Evolutionary conservation across 2,797 vertebrate genomes (phyloP), one percentile per base, ranked within the genome.

Genomic region (Eutrigla gurnardus): DNA sequence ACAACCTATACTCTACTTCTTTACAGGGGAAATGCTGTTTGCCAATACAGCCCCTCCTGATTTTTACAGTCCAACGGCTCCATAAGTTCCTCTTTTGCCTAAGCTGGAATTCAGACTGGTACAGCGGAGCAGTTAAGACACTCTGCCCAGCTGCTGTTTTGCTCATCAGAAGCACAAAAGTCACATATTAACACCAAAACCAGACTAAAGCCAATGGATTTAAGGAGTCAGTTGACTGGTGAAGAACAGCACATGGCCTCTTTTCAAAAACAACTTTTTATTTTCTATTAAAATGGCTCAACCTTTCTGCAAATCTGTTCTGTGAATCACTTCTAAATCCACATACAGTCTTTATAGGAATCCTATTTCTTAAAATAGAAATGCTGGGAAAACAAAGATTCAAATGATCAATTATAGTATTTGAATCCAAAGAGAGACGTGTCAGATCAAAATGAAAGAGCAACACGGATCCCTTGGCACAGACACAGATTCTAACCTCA

Each of bases 31-130:
- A 84, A 78, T 39, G 37, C 50, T 36, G 84, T 86, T 84, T 87
- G 86, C 80, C 60, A 84, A 64, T 12, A 35, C 17, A 60, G 76
- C 75, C 75, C 55, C 58, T 84, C 75, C 83, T 76, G 52, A 62
- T 67, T 76, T 87, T 92, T 92, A 92, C 76, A 74, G 82, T 81
- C 85, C 4, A 92, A 93, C 88, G 83, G 85, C 86, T 88, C 32
- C 40, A 54, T 33, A 11, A 85, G 71, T 93, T 93, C 92, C 92
- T 89, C 91, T 92, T 94, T 93, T 77, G 25, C 72, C 70, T 55
- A 18, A 65, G 45, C 50, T 43, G 13, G 45, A 32, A 53, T 40
- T 72, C 18, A 50, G 52, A 52, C 43, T 55, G 32, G 70, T n/a
- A 14, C 6, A 33, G 3, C 0, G 17, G 50, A 71, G 25, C 76